A percentile compares a stretch with the other conserved stretches of the same genome.
Evolutionary conservation across 2,888 invertebrate genomes (phyloP).

Genomic region (Petrolisthes manimaculis): DNA sequence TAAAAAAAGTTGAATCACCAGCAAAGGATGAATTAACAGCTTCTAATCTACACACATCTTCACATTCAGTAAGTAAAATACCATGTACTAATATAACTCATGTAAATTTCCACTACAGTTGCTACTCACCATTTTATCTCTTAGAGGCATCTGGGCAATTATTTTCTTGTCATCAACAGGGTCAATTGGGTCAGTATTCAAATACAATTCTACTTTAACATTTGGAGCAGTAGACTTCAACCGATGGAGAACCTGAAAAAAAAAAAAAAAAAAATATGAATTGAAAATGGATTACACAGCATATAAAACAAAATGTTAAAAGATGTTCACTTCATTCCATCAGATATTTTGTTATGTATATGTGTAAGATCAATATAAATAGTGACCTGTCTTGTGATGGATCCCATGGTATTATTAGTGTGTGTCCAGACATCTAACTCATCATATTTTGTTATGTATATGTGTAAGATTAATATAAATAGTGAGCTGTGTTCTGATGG

Average conservation of each 20-base stretch:
- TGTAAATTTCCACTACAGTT: neutral
- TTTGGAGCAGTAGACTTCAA: conserved; percentile 74
- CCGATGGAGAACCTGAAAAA: conserved; percentile 77
- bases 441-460: neutral
- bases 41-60: neutral
- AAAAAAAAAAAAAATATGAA: too few relatives aligned
- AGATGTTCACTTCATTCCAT: neutral
- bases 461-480: neutral
- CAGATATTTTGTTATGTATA: neutral
- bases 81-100: neutral
- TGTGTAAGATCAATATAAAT: neutral
- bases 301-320: neutral
- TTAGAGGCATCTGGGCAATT: conserved; percentile 84
- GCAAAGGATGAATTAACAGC: neutral
- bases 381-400: conserved; percentile 78
- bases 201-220: conserved; percentile 90
- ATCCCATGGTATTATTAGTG: conserved; percentile 91
- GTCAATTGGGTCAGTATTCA: conserved; percentile 90
- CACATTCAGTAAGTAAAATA: neutral
- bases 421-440: conserved; percentile 93
- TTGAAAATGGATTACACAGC: too few relatives aligned
- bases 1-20: too few relatives aligned
- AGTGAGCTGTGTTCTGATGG: conserved; percentile 78
- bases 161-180: conserved; percentile 88
- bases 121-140: conserved; percentile 86